Conservation (phyloP, 2,113 vertebrate species). For the Turdus rufiventris region DNA sequence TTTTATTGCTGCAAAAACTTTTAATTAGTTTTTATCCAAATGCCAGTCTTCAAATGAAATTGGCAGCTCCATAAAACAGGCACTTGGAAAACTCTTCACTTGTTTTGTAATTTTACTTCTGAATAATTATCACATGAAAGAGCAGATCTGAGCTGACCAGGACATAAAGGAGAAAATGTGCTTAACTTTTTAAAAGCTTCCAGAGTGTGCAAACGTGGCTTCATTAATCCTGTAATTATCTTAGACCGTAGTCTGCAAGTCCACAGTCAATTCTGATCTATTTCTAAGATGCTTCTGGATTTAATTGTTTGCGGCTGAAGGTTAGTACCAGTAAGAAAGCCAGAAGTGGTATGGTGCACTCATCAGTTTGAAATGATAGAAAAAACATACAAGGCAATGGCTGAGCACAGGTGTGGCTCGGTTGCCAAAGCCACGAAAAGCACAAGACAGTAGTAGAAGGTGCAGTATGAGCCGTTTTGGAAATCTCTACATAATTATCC, state of each 20-base stretch:
- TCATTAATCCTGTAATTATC: neutral
- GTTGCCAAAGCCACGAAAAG: neutral
- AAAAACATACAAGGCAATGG: neutral
- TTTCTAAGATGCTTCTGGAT: neutral
- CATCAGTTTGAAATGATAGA: neutral
- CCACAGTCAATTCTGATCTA: neutral
- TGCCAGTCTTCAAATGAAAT: neutral
- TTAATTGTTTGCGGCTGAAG: neutral
- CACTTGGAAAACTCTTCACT: too few relatives aligned
- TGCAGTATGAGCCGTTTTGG: neutral
- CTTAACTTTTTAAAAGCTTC: neutral
- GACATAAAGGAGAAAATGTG: neutral
- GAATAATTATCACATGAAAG: neutral
- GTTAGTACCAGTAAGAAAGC: neutral
- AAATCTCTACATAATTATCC: fast-evolving
- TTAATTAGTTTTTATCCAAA: neutral
- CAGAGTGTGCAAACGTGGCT: neutral
- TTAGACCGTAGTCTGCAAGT: neutral
- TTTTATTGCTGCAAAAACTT: neutral
- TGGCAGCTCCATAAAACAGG: too few relatives aligned
- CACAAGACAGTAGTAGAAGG: fast-evolving
- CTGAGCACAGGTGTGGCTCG: neutral
- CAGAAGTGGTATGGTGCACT: fast-evolving
- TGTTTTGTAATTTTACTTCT: neutral
- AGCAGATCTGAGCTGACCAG: neutral